A percentile compares a stretch with the other conserved stretches of the same genome.
Evolutionary conservation across 2,797 vertebrate genomes (phyloP).

Genomic region (Pterois miles): DNA sequence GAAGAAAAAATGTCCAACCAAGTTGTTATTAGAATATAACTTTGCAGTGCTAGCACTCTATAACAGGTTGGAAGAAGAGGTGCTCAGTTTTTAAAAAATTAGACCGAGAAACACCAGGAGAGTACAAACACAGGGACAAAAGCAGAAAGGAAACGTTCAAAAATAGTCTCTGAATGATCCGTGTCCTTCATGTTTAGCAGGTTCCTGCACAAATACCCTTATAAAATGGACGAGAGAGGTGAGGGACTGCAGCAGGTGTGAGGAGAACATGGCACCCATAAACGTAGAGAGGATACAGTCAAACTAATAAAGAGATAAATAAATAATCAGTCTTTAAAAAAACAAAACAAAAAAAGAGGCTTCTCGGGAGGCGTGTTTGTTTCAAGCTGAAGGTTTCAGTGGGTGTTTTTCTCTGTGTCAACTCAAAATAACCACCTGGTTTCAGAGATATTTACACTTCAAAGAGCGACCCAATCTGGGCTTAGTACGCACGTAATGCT

Average conservation of each 20-base stretch:
- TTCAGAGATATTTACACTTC: constrained; percentile 90
- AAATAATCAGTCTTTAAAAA: constrained; percentile 77
- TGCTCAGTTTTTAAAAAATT: constrained; percentile 36
- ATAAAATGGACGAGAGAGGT: background rate
- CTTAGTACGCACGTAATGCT: constrained; percentile 84
- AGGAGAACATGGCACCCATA: constrained; percentile 9
- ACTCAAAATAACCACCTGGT: constrained; percentile 31
- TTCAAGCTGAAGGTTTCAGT: constrained; percentile 48
- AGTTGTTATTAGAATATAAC: constrained; percentile 9
- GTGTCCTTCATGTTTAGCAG: constrained; percentile 36
- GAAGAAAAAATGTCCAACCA: constrained; percentile 1
- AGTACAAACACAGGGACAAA: background rate
- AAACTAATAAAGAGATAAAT: constrained; percentile 73
- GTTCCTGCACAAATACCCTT: constrained; percentile 2
- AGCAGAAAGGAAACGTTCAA: background rate
- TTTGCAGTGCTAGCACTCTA: constrained; percentile 16
- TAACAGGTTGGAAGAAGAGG: constrained; percentile 11
- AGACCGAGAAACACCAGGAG: background rate
- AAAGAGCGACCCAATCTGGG: constrained; percentile 86
- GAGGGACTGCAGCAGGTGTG: constrained; percentile 80
- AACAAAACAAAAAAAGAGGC: constrained; percentile 46
- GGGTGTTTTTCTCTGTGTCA: constrained; percentile 13
- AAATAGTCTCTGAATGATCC: constrained; percentile 5
- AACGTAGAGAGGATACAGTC: constrained; percentile 81
- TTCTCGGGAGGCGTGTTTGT: constrained; percentile 41